These are phyloP conservation scores for Caenorhabditis latens DNA, from an alignment of 1,140 invertebrate genomes.

Conservation along the genomic window DNA sequence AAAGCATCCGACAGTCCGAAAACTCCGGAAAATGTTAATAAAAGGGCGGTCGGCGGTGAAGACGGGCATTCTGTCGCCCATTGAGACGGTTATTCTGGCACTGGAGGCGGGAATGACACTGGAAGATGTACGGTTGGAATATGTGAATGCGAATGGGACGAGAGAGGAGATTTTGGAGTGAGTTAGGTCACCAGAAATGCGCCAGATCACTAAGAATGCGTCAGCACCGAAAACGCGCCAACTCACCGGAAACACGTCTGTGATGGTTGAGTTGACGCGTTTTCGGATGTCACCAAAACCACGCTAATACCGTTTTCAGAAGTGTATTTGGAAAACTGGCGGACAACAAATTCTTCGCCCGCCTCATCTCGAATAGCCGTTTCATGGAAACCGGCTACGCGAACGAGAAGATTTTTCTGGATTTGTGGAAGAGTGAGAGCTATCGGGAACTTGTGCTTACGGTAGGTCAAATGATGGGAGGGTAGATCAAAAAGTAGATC, in stretches of 20 bases:
- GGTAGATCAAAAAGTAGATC: too few relatives aligned
- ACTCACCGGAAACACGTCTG: neutral
- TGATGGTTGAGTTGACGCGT: too few relatives aligned
- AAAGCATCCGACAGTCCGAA: neutral
- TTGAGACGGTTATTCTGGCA: slow-evolving; percentile 24
- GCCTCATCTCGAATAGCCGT: neutral
- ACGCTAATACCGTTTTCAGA: neutral
- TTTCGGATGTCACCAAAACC: too few relatives aligned
- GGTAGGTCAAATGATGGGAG: neutral
- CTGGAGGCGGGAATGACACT: slow-evolving; percentile 30
- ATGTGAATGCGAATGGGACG: neutral
- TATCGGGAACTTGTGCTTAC: slow-evolving; percentile 16
- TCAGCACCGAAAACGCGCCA: too few relatives aligned
- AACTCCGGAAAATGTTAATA: slow-evolving; percentile 11
- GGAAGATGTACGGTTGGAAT: slow-evolving; percentile 33
- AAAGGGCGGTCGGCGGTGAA: slow-evolving; percentile 41
- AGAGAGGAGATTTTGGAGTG: slow-evolving; percentile 22
- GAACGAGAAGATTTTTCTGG: slow-evolving; percentile 38
- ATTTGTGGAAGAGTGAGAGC: slow-evolving; percentile 46
- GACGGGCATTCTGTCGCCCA: slow-evolving; percentile 6
- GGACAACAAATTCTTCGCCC: slow-evolving; percentile 12
- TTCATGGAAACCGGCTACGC: slow-evolving; percentile 38
- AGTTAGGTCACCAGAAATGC: neutral
- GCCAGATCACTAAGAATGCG: neutral
- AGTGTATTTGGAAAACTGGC: neutral